A percentile compares a stretch with the other conserved stretches of the same genome.
Conservation (phyloP, 92 coral and sea anemone genomes). For the Montipora capitata region DNA sequence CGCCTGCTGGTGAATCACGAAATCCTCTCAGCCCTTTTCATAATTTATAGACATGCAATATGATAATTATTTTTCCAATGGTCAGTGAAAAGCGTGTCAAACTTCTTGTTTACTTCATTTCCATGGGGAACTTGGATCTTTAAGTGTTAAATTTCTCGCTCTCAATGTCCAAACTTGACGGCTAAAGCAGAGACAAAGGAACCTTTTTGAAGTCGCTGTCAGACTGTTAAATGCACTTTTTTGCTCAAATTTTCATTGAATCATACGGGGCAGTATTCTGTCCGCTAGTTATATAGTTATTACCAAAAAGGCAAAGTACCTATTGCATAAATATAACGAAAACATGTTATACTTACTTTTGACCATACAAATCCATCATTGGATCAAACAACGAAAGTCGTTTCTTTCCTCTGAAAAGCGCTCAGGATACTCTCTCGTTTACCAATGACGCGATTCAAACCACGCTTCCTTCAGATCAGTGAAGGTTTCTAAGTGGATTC, state of each 20-base stretch:
- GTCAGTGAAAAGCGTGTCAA: neutral
- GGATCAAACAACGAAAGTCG: neutral
- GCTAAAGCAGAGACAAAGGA: too few species aligned
- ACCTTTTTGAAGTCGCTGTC: neutral
- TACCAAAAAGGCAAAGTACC: neutral
- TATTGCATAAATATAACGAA: neutral
- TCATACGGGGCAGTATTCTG: conserved; percentile 17
- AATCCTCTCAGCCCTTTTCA: neutral
- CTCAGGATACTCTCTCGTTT: neutral
- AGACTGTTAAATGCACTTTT: neutral
- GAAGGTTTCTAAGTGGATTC: conserved; percentile 17
- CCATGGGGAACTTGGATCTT: too few species aligned
- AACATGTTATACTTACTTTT: conserved; percentile 19
- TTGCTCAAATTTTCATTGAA: neutral
- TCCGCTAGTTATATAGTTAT: neutral
- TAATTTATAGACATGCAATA: neutral
- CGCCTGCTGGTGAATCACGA: too few species aligned
- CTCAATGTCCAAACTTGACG: too few species aligned
- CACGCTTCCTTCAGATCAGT: neutral
- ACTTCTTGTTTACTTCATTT: neutral
- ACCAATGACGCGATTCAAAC: conserved; percentile 25
- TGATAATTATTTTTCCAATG: neutral
- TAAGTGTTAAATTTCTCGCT: too few species aligned
- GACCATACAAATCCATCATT: neutral
- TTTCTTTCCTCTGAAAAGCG: neutral